Conservation (phyloP, 2,797 vertebrate genomes). For the Myripristis jacobus region DNA sequence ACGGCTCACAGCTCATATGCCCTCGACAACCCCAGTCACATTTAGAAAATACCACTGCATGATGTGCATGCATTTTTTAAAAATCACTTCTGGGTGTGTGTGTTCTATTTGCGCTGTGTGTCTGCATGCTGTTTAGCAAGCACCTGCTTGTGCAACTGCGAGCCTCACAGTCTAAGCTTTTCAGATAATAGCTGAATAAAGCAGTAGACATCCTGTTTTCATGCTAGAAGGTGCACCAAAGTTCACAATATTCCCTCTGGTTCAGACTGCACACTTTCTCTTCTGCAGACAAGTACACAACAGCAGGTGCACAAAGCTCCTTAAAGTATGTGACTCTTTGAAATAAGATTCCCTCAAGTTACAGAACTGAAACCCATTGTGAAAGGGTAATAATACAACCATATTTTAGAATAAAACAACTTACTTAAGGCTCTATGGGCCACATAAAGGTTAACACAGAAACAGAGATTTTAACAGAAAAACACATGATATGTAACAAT, state of each 20-base stretch:
- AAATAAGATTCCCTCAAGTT: background rate
- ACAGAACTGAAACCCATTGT: background rate
- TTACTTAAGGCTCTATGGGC: background rate
- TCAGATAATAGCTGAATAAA: constrained; percentile 20
- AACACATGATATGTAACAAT: too few relatives aligned
- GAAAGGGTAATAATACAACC: constrained; percentile 1
- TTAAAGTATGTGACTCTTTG: background rate
- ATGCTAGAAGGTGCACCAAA: constrained; percentile 1
- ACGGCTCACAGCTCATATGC: constrained; percentile 44
- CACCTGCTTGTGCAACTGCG: constrained; percentile 9
- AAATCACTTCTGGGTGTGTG: constrained; percentile 34
- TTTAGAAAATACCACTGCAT: constrained; percentile 53
- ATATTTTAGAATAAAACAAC: background rate
- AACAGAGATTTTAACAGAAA: too few relatives aligned
- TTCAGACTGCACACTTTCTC: background rate
- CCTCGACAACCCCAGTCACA: constrained; percentile 30
- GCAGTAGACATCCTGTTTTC: constrained; percentile 22
- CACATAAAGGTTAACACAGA: background rate
- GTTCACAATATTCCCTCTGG: constrained; percentile 14
- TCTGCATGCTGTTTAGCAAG: constrained; percentile 13
- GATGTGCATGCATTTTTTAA: constrained; percentile 36
- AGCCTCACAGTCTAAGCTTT: constrained; percentile 19
- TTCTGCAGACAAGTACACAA: constrained; percentile 4
- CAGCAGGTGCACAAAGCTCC: constrained; percentile 19
- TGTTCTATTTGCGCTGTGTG: constrained; percentile 31